These are phyloP conservation scores for Perithous albicinctus DNA, from an alignment of 2,888 invertebrate genomes.

Conservation along the genomic window DNA sequence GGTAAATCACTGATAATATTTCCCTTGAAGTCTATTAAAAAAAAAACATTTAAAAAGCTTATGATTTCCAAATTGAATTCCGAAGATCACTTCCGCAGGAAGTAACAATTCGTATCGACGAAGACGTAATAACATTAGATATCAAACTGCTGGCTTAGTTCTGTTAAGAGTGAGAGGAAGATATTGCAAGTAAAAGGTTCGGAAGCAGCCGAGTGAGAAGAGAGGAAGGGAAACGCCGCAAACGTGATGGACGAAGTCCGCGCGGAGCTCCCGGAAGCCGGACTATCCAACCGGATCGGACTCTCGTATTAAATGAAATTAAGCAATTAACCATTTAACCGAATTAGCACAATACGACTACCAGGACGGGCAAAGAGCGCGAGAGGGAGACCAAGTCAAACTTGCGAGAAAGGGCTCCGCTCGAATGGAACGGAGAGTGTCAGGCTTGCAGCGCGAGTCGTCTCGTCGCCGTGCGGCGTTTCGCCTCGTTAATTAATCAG, in stretches of 20 bases:
- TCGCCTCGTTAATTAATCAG: conserved; percentile 81
- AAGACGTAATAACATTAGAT: not conserved
- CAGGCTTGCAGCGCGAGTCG: conserved; percentile 54
- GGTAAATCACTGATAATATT: not conserved
- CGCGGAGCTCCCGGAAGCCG: conserved; percentile 50
- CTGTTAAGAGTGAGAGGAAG: not conserved
- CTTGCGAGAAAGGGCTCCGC: conserved; percentile 47
- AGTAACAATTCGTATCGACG: not conserved
- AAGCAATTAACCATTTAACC: conserved; percentile 83
- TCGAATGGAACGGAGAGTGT: conserved; percentile 67
- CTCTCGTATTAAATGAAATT: conserved; percentile 81
- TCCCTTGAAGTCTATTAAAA: not conserved
- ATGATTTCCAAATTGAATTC: not conserved
- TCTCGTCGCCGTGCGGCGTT: conserved; percentile 51
- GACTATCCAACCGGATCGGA: conserved; percentile 74
- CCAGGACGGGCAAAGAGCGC: conserved; percentile 16
- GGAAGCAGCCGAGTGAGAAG: not conserved
- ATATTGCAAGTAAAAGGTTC: conserved; percentile 6
- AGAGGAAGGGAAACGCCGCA: conserved; percentile 28
- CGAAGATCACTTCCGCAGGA: not conserved
- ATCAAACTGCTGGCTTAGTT: not conserved
- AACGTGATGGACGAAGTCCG: conserved; percentile 39
- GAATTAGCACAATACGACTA: conserved; percentile 76
- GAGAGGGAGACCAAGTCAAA: conserved; percentile 49
- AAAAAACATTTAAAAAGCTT: not conserved